Percentiles rank a stretch among this genome's conserved stretches.
phyloP scores from a whole-genome alignment of 1,140 invertebrate species.

The Vollenhovia emeryi region DNA sequence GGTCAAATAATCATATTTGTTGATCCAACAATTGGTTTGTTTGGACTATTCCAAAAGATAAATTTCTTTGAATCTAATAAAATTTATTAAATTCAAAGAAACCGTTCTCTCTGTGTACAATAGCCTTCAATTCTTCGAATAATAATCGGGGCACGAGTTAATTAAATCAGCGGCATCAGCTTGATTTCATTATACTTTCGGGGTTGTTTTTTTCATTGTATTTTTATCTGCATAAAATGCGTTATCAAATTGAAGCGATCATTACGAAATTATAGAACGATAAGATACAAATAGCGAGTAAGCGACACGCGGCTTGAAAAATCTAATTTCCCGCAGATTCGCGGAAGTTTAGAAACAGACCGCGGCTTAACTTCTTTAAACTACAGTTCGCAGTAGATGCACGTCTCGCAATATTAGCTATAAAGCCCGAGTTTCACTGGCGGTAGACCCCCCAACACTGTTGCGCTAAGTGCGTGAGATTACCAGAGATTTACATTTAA shows the following conservation, averaged over 20 bases:
- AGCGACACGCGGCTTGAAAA: background rate
- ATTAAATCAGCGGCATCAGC: background rate
- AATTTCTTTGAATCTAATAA: too few species aligned
- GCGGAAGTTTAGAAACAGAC: constrained; percentile 46
- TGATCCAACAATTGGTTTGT: too few species aligned
- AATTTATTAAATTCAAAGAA: too few species aligned
- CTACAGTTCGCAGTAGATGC: constrained; percentile 39
- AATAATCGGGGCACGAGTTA: background rate
- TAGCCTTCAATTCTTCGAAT: background rate
- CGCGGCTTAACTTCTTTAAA: constrained; percentile 60
- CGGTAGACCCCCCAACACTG: background rate
- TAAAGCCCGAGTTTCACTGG: constrained; percentile 21
- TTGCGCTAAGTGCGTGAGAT: constrained; percentile 21
- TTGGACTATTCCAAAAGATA: too few species aligned
- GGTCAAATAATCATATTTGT: too few species aligned
- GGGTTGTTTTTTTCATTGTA: background rate
- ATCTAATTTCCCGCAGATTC: constrained; percentile 15
- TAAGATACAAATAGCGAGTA: background rate
- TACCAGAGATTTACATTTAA: constrained; percentile 64
- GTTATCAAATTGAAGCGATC: background rate
- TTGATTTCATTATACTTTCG: background rate
- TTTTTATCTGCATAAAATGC: background rate
- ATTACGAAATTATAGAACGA: background rate
- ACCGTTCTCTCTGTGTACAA: too few species aligned
- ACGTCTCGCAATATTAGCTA: constrained; percentile 47